A percentile compares a stretch with the other conserved stretches of the same genome.
phyloP scores from a whole-genome alignment of 1,140 invertebrate genomes.

The Trypoxylus dichotomus region DNA sequence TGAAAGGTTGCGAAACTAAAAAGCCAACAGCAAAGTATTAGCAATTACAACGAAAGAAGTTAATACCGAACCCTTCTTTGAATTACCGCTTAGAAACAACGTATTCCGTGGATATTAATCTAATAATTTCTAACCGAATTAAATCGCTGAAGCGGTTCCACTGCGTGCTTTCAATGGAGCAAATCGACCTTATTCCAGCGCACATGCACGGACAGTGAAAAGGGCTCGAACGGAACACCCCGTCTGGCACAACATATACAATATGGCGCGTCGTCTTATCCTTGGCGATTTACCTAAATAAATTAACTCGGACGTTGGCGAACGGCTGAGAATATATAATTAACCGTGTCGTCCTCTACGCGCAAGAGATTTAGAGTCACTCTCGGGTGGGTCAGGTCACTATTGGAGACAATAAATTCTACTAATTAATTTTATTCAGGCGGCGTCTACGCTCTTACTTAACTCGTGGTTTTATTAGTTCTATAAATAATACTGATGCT shows the following conservation, averaged over 20 bases:
- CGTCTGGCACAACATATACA: background rate
- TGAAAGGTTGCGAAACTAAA: too few species aligned
- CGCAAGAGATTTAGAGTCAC: constrained; percentile 10
- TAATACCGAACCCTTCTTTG: too few species aligned
- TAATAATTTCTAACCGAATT: background rate
- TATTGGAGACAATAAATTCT: constrained; percentile 32
- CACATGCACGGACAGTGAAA: background rate
- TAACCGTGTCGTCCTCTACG: background rate
- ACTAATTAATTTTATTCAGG: constrained; percentile 35
- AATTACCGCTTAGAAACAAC: too few species aligned
- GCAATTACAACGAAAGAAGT: too few species aligned
- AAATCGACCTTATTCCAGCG: background rate
- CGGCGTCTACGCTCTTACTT: constrained; percentile 30
- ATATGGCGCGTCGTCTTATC: constrained; percentile 14
- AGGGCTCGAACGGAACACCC: background rate
- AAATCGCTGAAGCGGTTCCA: background rate
- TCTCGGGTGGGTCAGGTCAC: constrained; percentile 25
- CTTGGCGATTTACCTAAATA: constrained; percentile 23
- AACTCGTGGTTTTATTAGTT: constrained; percentile 22
- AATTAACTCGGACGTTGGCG: constrained; percentile 17
- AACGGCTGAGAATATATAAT: constrained; percentile 19
- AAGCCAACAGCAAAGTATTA: too few species aligned
- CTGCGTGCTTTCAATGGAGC: background rate
- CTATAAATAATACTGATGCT: constrained; percentile 21
- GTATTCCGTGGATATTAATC: background rate